phyloP scores from a whole-genome alignment of 2,797 vertebrate genomes.

The Sebastes umbrosus region DNA sequence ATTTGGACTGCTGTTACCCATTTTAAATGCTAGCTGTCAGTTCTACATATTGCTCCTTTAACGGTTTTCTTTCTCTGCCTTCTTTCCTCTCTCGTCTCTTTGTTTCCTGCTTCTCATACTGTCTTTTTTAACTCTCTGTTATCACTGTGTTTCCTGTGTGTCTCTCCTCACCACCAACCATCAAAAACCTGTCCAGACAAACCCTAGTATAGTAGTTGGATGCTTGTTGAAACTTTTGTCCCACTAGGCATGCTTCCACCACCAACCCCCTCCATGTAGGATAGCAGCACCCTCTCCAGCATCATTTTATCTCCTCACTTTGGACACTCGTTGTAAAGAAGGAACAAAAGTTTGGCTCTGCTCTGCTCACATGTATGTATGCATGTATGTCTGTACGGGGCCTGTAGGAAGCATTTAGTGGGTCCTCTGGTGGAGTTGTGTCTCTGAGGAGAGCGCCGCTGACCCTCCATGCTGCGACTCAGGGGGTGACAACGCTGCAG shows the following conservation, averaged over 20 bases:
- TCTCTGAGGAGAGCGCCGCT: constrained; percentile 55
- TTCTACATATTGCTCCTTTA: too few species aligned
- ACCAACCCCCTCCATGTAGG: background rate
- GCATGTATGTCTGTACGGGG: background rate
- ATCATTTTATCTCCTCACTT: background rate
- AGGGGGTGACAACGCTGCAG: constrained; percentile 31
- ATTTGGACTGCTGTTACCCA: too few species aligned
- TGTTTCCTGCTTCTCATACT: background rate
- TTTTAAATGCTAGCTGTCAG: too few species aligned
- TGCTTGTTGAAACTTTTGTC: constrained; percentile 33
- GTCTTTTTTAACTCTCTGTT: background rate
- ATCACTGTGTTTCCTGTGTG: background rate
- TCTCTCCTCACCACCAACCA: background rate
- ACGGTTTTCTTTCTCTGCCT: background rate
- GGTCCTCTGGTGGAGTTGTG: constrained; percentile 4
- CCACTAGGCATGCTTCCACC: constrained; percentile 21
- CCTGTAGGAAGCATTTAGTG: constrained; percentile 34
- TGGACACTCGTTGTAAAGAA: background rate
- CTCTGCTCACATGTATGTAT: background rate
- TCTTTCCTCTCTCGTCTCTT: background rate
- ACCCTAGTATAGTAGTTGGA: background rate
- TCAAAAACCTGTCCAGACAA: background rate
- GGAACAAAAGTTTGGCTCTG: constrained; percentile 49
- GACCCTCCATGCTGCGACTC: constrained; percentile 56
- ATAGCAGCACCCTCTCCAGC: constrained; percentile 13